A percentile compares a stretch with the other conserved stretches of the same genome.
phyloP scores from a whole-genome alignment of 2,888 invertebrate species.

The Agrotis ipsilon region DNA sequence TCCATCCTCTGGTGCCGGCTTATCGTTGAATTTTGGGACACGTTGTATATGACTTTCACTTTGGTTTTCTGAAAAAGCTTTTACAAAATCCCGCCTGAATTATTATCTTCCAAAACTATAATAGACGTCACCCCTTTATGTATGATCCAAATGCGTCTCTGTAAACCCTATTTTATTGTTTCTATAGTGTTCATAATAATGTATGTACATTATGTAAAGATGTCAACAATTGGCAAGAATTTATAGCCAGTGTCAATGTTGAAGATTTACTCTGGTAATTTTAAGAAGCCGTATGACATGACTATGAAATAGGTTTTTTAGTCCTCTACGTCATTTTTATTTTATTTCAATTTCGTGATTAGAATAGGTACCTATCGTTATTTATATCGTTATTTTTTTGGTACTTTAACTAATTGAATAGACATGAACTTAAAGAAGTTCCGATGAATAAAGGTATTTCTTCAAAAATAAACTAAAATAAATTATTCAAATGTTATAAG shows the following conservation, averaged over 20 bases:
- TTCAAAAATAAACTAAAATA: no score
- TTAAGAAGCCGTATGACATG: neutral
- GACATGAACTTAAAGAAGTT: no score
- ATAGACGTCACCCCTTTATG: neutral
- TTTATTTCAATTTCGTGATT: neutral
- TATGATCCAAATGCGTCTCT: slow-evolving; percentile 19
- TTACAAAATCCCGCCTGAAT: neutral
- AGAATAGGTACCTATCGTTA: neutral
- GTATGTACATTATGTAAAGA: neutral
- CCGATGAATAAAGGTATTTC: no score
- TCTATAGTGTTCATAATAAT: slow-evolving; percentile 4
- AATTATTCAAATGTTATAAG: no score
- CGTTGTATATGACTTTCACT: no score
- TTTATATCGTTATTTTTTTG: no score
- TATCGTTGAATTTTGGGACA: no score
- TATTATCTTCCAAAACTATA: neutral
- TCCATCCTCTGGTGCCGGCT: no score
- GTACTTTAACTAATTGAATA: neutral
- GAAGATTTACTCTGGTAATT: slow-evolving; percentile 17
- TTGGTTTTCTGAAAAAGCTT: no score
- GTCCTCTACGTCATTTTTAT: neutral
- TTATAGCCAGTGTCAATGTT: slow-evolving; percentile 26
- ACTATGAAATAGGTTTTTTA: slow-evolving; percentile 4
- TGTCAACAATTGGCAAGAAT: slow-evolving; percentile 38
- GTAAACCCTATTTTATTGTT: slow-evolving; percentile 13